A percentile compares a stretch with the other conserved stretches of the same genome.
These are phyloP conservation scores for Lasioglossum lativentre DNA, from an alignment of 2,888 invertebrate species.

Conservation along the genomic window DNA sequence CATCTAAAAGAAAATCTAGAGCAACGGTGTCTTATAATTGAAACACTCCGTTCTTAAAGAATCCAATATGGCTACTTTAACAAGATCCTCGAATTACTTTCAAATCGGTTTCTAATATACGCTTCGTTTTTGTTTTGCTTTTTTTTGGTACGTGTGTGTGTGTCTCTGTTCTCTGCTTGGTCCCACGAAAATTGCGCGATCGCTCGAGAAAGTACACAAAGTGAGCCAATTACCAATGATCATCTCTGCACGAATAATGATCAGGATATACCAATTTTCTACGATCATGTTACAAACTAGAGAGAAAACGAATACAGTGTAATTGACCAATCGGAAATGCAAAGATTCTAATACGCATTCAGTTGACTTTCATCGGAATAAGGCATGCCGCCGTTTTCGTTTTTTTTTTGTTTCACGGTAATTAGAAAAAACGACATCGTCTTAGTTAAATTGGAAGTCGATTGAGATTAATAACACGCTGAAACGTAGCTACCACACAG, in stretches of 20 bases:
- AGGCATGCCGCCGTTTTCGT: conserved; percentile 59
- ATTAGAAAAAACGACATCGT: conserved; percentile 56
- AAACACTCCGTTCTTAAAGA: background rate
- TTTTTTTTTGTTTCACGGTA: background rate
- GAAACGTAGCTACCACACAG: conserved; percentile 51
- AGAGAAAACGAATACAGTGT: conserved; percentile 25
- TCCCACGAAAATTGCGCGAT: conserved; percentile 75
- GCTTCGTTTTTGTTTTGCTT: background rate
- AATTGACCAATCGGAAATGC: conserved; percentile 34
- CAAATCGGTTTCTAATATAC: conserved; percentile 12
- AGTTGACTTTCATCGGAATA: conserved; percentile 70
- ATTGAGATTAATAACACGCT: conserved; percentile 54
- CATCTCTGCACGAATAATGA: conserved; percentile 13
- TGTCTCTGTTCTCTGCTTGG: conserved; percentile 69
- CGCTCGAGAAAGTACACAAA: conserved; percentile 41
- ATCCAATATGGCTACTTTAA: background rate
- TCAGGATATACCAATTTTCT: conserved; percentile 45
- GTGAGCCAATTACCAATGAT: conserved; percentile 23
- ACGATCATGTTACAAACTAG: conserved; percentile 17
- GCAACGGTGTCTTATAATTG: background rate
- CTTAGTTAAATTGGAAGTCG: conserved; percentile 60
- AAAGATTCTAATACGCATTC: conserved; percentile 36
- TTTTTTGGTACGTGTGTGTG: background rate
- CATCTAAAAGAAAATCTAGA: conserved; percentile 28
- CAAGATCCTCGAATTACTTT: conserved; percentile 26